Conservation (phyloP, 2,113 vertebrate genomes). For the Platysternon megacephalum region DNA sequence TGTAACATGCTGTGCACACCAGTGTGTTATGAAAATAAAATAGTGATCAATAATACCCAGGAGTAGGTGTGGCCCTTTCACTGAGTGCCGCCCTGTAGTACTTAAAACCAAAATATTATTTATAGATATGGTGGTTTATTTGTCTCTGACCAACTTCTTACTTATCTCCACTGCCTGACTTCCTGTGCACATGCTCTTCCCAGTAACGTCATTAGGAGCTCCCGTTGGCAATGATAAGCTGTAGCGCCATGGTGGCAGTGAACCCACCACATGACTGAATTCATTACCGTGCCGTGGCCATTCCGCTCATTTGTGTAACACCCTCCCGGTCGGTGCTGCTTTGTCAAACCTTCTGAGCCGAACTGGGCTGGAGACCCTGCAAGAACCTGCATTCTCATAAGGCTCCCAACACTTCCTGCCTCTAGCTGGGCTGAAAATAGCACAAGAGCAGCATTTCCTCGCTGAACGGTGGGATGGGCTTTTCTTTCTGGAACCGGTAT, state of each 20-base stretch:
- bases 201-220: not conserved
- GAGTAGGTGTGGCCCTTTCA: not conserved
- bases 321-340: not conserved
- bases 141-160: not conserved
- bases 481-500: too few species aligned
- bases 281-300: not conserved
- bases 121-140: not conserved
- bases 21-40: not conserved
- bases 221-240: not conserved
- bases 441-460: not conserved
- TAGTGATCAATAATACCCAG: not conserved
- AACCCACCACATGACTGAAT: too few species aligned
- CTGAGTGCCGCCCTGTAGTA: not conserved
- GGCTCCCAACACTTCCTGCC: not conserved
- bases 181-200: not conserved
- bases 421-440: not conserved
- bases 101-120: not conserved
- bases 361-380: not conserved
- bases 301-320: not conserved
- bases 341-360: not conserved
- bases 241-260: not conserved
- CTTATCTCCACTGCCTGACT: not conserved
- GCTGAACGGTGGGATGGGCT: not conserved
- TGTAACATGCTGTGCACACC: not conserved
- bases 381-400: not conserved